Conservation (phyloP, 2,888 invertebrate species). For the Melanostoma scalare region DNA sequence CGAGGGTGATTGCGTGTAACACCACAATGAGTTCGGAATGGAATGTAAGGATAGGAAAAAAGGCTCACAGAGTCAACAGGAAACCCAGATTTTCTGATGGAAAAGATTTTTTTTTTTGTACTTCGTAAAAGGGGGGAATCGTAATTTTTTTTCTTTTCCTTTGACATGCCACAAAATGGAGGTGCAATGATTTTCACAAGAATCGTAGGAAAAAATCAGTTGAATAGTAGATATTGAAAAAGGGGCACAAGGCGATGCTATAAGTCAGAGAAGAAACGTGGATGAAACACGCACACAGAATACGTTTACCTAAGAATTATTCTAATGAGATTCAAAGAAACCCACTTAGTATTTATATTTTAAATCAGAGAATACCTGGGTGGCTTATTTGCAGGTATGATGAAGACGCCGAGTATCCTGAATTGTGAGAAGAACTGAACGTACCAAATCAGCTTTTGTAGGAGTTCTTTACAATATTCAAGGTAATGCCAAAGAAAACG, state of each 20-base stretch:
- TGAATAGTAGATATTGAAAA: neutral
- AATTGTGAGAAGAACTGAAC: too few species aligned
- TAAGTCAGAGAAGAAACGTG: too few species aligned
- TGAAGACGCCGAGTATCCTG: too few species aligned
- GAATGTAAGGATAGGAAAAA: constrained; percentile 37
- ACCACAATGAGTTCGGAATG: constrained; percentile 43
- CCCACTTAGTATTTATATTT: too few species aligned
- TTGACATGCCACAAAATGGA: constrained; percentile 47
- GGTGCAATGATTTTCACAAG: constrained; percentile 27
- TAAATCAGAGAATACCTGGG: too few species aligned
- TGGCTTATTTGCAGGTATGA: too few species aligned
- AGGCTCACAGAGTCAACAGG: constrained; percentile 58
- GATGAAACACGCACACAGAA: too few species aligned
- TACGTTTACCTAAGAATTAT: too few species aligned
- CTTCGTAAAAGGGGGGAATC: constrained; percentile 6
- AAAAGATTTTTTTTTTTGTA: constrained; percentile 43
- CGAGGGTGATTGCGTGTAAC: constrained; percentile 67
- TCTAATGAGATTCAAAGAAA: too few species aligned
- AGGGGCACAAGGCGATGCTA: neutral
- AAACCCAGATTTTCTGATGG: constrained; percentile 68
- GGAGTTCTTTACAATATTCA: too few species aligned
- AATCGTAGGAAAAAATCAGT: neutral
- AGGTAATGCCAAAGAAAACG: too few species aligned
- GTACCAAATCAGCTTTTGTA: too few species aligned
- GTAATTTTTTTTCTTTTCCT: neutral